Conservation (phyloP, 2,888 invertebrate genomes). For the Apodemia zela region DNA sequence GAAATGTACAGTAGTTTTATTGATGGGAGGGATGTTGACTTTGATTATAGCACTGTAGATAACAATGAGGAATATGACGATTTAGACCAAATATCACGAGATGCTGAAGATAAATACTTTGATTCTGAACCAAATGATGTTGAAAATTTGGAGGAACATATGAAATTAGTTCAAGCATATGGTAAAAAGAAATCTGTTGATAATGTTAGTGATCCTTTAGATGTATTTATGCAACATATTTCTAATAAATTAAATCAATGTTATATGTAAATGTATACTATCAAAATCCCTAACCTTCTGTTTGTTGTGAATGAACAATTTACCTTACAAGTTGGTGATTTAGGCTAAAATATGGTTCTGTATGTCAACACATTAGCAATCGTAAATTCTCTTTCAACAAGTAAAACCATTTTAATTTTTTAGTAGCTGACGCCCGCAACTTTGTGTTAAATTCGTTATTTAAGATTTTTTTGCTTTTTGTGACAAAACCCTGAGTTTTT, state of each 20-base stretch:
- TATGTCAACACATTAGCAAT: background rate
- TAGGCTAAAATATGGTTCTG: background rate
- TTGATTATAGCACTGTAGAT: constrained; percentile 92
- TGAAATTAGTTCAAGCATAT: constrained; percentile 60
- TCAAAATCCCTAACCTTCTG: background rate
- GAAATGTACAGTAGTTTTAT: constrained; percentile 93
- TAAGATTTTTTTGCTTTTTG: too few species aligned
- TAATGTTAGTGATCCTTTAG: constrained; percentile 83
- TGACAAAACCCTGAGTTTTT: too few species aligned
- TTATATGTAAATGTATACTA: constrained; percentile 17
- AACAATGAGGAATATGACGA: constrained; percentile 90
- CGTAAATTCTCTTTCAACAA: background rate
- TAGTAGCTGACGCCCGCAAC: too few species aligned
- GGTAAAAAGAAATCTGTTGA: constrained; percentile 43
- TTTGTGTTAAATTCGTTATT: too few species aligned
- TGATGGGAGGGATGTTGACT: constrained; percentile 88
- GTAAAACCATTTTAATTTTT: too few species aligned
- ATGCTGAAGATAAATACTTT: constrained; percentile 95
- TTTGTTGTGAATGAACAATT: background rate
- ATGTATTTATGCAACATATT: constrained; percentile 85
- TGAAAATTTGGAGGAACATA: constrained; percentile 61
- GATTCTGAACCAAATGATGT: constrained; percentile 88
- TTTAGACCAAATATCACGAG: constrained; percentile 82
- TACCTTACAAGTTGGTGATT: background rate
- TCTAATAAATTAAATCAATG: constrained; percentile 46